Base-by-base conservation (phyloP, 2,113 vertebrate species). In the Alaudala cheleensis region DNA sequence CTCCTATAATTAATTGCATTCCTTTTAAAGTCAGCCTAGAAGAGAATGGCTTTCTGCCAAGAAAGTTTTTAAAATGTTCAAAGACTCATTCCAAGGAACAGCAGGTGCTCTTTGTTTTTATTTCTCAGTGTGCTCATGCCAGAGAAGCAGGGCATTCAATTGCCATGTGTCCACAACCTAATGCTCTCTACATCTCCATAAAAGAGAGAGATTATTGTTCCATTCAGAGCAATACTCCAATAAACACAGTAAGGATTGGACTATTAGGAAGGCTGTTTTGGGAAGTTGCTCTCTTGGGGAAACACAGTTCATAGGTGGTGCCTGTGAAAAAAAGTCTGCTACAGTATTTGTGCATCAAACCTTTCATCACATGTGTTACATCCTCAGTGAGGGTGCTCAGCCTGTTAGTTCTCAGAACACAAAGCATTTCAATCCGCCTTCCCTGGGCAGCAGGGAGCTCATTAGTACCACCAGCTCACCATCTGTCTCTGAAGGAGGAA, bases 41-140 rank as follows among this genome's bases (percentile, higher is more conserved):
- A 96, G 64, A 92, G 64, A 79, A 58, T 61, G 92, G 92, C 85
- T 54, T 93, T 78, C 60, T 69, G 95, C 90, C 93, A 94, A 90
- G 50, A 69, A 96, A 97, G 93, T 95, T 95, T 94, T 95, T 90
- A 26, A 83, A 95, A 83, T 71, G 88, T 95, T 94, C 88, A 93
- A 94, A 97, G 93, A 81, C 81, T 78, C 72, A 79, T 92, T 93
- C 81, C 44, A 11, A 95, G 65, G 76, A 96, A 92, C 95, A 96
- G 94, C 95, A 96, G 94, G 93, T 94, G 92, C 77, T 93, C 90
- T 96, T 97, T 96, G 92, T 95, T 96, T 95, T 94, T 90, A 71
- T 90, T 96, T 95, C 90, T 92, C 49, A 56, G 69, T 57, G 80
- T 71, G 72, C 60, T 96, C 91, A 88, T 84, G 82, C 93, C 93